Base-by-base conservation (phyloP, 2,797 vertebrate species). In the Tadarida brasiliensis region DNA sequence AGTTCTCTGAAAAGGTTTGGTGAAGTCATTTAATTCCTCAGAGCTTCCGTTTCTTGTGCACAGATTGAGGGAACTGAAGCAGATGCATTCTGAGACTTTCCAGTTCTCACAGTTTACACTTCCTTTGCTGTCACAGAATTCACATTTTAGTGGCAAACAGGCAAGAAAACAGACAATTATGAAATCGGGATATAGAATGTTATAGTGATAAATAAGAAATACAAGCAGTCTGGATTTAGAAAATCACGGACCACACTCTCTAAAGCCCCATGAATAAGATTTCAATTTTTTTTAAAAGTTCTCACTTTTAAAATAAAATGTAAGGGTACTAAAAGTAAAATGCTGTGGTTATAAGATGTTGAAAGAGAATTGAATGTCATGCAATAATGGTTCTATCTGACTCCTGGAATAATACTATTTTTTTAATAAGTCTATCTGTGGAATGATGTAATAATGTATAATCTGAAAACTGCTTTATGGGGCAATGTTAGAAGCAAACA, bases 401-500 rank as follows among this genome's bases (percentile, higher is more conserved):
- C 39, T 88, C 30, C 20, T 74, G 14, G 44, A 97, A 82, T 87
- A 90, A 57, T 39, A 74, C 10, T 28, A 5, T 33, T 17, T 47
- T 74, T 20, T 2, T 3, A 30, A 65, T 68, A 82, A 76, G 70
- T 73, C 56, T 9, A 49, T 76, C 28, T 92, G n/a, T 77, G n/a
- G 61, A 95, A 44, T 95, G 30, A 87, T 83, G 9, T 24, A 84
- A 74, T 84, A 85, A 76, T 35, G 4, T 51, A 44, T 82, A 71
- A 82, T 89, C 35, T 56, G 51, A 97, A 97, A 95, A 74, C 7
- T 85, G 39, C 57, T 35, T 83, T 28, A n/a, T 80, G 59, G 51
- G 20, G 87, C 92, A 76, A 74, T 82, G 39, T 59, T 91, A 74
- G 87, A 91, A 87, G 68, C 15, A 56, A 89, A 63, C 11, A 56